Evolutionary conservation across 2,113 vertebrate species (phyloP).

Genomic region (Arothron firmamentum): DNA sequence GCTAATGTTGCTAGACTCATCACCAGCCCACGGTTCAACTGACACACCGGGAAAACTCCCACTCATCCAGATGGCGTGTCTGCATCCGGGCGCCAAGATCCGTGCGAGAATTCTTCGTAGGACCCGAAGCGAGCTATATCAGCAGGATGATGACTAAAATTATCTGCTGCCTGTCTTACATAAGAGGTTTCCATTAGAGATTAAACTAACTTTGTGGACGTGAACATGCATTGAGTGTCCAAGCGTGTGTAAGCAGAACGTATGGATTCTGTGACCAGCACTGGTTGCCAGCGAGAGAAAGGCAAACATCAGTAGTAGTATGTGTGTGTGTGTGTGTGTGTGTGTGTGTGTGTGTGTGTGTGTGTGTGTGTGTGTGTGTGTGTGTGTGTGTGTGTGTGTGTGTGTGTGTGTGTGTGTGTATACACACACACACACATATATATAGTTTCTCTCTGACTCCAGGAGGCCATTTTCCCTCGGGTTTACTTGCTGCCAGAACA

Average conservation of each 20-base stretch:
- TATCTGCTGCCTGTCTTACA: neutral
- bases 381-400: too few species aligned
- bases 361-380: too few species aligned
- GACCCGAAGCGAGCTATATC: constrained; percentile 10
- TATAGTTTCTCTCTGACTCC: constrained; percentile 1
- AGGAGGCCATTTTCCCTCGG: neutral
- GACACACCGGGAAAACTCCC: constrained; percentile 55
- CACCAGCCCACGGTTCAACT: constrained; percentile 29
- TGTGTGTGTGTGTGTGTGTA: too few species aligned
- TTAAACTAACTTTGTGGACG: neutral
- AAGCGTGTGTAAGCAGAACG: neutral
- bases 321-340: too few species aligned
- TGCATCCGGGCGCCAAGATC: constrained; percentile 45
- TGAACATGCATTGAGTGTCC: constrained; percentile 7
- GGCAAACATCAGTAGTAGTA: too few species aligned
- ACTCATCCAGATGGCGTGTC: constrained; percentile 62
- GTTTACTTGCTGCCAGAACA: neutral
- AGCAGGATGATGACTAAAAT: constrained; percentile 12
- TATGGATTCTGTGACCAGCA: too few species aligned
- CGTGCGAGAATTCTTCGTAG: constrained; percentile 27
- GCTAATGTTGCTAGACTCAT: constrained; percentile 41
- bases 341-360: too few species aligned
- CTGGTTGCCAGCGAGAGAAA: neutral
- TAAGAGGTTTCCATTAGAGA: neutral
- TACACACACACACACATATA: too few species aligned